phyloP scores from a whole-genome alignment of 2,888 invertebrate species.

The Scaptomyza flava region DNA sequence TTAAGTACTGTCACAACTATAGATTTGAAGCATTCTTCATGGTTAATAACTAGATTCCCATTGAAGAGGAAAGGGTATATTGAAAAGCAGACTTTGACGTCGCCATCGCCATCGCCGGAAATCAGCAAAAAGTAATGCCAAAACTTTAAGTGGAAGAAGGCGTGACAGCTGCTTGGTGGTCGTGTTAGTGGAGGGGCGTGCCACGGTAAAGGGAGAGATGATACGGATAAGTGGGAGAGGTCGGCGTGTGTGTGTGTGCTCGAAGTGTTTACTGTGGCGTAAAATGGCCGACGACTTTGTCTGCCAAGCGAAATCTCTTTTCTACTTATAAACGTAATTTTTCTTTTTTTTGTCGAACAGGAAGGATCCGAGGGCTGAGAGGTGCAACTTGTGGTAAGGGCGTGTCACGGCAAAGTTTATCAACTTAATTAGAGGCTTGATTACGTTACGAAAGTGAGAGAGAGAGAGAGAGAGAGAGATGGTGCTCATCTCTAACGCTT shows the following conservation, averaged over 20 bases:
- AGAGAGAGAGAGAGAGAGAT: constrained; percentile 12
- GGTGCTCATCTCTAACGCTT: constrained; percentile 48
- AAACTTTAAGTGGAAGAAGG: constrained; percentile 47
- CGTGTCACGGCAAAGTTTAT: constrained; percentile 67
- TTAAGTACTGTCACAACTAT: no score
- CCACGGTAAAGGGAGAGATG: background rate
- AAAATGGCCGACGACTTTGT: constrained; percentile 70
- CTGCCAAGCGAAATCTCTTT: constrained; percentile 52
- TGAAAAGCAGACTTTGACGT: constrained; percentile 41
- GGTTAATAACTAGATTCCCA: background rate
- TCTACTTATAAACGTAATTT: constrained; percentile 6
- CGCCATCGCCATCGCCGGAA: constrained; percentile 56
- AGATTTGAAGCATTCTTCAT: background rate
- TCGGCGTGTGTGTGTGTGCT: constrained; percentile 31
- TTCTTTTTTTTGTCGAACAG: constrained; percentile 7
- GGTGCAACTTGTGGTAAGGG: constrained; percentile 16
- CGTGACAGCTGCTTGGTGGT: constrained; percentile 60
- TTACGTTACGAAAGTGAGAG: constrained; percentile 48
- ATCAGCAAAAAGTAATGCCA: constrained; percentile 72
- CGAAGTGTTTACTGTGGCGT: constrained; percentile 63
- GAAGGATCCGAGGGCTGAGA: background rate
- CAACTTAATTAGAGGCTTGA: constrained; percentile 80
- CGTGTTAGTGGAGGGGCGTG: constrained; percentile 52
- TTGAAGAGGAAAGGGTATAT: constrained; percentile 20
- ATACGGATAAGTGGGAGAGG: background rate